Base-by-base conservation (phyloP, 2,797 vertebrate genomes). In the Bucorvus abyssinicus region DNA sequence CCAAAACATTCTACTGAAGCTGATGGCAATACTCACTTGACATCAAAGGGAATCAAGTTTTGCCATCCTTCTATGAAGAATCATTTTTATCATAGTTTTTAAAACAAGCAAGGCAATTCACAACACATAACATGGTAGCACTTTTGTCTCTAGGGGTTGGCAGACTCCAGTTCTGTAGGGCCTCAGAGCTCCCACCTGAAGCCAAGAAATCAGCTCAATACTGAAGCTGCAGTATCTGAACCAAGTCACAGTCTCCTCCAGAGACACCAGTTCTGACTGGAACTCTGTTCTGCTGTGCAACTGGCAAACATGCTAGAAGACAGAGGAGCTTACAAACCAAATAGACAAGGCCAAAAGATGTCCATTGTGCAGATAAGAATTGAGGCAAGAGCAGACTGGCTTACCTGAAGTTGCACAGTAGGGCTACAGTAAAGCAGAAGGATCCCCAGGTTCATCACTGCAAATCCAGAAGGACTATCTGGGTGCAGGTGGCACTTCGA, bases 11-110 rank as follows among this genome's bases (percentile, higher is more conserved):
- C 73, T 63, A 8, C 40, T 88, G 74, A 77, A 57, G 36, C 22
- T 89, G 67, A 57, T 77, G 45, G 64, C 71, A 50, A 10, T 53
- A 49, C 8, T 83, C 27, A 56, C 38, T 77, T 83, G 76, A 81
- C 84, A 92, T 95, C 73, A 96, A 93, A 94, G 49, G 29, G 53
- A 84, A 94, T 70, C 19, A 27, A 79, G 34, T 70, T 40, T 55
- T 63, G 19, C 19, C 49, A 45, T 82, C 90, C 32, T 76, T 84
- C 90, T 60, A 61, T 56, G 50, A 70, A 61, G 40, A 87, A 45
- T 52, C 94, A 74, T 91, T 95, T 96, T 90, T 90, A 77, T 49
- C 29, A 9, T 36, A 22, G 32, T 26, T 45, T 87, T 78, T 17
- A 52, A 86, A 89, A 36, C 24, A 82, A 17, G 10, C 15, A 67